Base-by-base conservation (phyloP, 2,797 vertebrate species). In the Silurus lanzhouensis region DNA sequence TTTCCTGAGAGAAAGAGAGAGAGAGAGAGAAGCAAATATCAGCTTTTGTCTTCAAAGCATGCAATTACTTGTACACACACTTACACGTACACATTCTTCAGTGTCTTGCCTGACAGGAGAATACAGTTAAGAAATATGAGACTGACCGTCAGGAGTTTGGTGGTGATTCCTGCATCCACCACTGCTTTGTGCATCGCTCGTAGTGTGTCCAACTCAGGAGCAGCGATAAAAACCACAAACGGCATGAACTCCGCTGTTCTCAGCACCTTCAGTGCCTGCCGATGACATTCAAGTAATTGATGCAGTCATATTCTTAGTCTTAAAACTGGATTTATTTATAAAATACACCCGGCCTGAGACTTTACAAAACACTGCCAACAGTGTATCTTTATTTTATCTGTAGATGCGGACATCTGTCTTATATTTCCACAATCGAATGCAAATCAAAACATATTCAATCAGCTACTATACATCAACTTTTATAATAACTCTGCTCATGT, bases 181-280 rank as follows among this genome's bases (percentile, higher is more conserved):
- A 99, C 98, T 74, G 98, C 98, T 93, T 97, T 98, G 94, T 99
- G 98, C 98, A 99, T 99, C 67, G 96, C 96, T 91, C 98, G 95
- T 81, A 99, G 85, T 0, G 96, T 99, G 87, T 99, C 98, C 86
- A 99, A 90, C 87, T 98, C 97, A 1, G 98, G 98, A 91, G 98
- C 97, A 88, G 98, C 98, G 85, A 99, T 98, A 84, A 99, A 99
- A 74, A 99, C 98, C 81, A 99, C 98, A 12, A 98, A 99, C 15
- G 98, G 98, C 97, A 99, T 98, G 89, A 99, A 99, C 92, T 99
- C 98, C 0, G 98, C 95, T 8, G 98, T 99, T 93, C 97, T 96
- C 91, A 99, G 91, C 83, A 99, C 93, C 94, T 99, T 99, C 88
- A 99, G 94, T 25, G 98, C 98, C 98, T 99, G 92, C 2, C 82